A percentile compares a stretch with the other conserved stretches of the same genome.
These are phyloP conservation scores for Drosophila pseudotalamancana DNA, from an alignment of 2,888 invertebrate species.

Conservation along the genomic window DNA sequence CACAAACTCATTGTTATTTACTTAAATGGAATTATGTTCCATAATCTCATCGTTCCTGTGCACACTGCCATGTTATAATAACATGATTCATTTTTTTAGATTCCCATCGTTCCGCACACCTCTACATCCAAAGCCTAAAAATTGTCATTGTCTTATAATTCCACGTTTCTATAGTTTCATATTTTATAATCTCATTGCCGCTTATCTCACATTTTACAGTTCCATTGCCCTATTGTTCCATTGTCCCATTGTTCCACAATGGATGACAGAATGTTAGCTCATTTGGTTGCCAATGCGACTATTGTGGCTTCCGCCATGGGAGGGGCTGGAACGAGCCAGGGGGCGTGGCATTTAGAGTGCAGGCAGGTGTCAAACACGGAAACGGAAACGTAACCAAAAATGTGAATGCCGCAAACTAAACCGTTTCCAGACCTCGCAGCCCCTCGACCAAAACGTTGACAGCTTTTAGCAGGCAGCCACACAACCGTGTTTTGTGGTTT, in stretches of 20 bases:
- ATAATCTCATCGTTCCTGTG: not conserved
- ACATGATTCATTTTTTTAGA: not conserved
- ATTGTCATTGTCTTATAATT: not conserved
- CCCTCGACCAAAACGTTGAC: not conserved
- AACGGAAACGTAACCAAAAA: constrained; percentile 47
- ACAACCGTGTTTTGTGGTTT: constrained; percentile 43
- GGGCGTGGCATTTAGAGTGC: not conserved
- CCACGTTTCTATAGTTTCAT: not conserved
- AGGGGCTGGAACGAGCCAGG: too few relatives aligned
- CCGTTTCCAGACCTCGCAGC: constrained; percentile 14
- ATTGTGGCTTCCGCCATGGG: constrained; percentile 3
- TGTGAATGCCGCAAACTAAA: constrained; percentile 39
- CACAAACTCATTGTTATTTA: not conserved
- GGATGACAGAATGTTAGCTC: constrained; percentile 8
- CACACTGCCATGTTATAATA: not conserved
- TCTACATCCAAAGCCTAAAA: not conserved
- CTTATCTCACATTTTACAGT: not conserved
- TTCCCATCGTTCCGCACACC: not conserved
- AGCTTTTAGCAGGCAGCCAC: constrained; percentile 8
- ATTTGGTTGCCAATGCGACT: constrained; percentile 23
- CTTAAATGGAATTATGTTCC: not conserved
- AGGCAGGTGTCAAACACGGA: constrained; percentile 56
- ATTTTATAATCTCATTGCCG: constrained; percentile 1
- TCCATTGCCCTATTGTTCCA: not conserved
- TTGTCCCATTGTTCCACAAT: not conserved